Percentiles rank a stretch among this genome's conserved stretches.
These are phyloP conservation scores for Zaprionus taronus DNA, from an alignment of 1,140 invertebrate species.

Conservation along the genomic window DNA sequence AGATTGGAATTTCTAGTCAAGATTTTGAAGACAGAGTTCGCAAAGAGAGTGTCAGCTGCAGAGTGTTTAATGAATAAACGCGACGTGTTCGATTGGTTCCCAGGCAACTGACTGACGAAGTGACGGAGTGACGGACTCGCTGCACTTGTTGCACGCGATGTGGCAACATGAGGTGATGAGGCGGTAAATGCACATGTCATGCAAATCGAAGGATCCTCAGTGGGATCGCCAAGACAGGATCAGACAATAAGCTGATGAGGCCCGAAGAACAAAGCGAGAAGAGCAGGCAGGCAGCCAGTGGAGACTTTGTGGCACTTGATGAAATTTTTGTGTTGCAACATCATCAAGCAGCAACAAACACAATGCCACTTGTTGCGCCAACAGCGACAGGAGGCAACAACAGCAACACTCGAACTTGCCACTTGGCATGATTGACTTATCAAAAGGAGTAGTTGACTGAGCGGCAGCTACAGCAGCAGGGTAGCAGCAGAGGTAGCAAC, in stretches of 20 bases:
- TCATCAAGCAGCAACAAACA: conserved; percentile 8
- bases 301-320: conserved; percentile 32
- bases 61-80: conserved; percentile 15
- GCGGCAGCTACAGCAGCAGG: conserved; percentile 26
- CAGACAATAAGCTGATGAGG: conserved; percentile 51
- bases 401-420: conserved; percentile 75
- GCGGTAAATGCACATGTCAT: conserved; percentile 50
- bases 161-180: neutral
- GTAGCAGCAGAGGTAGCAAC: conserved; percentile 11
- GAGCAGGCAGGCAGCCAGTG: conserved; percentile 19
- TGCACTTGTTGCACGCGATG: conserved; percentile 23
- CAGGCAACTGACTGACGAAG: conserved; percentile 9
- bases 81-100: conserved; percentile 16
- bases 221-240: conserved; percentile 54
- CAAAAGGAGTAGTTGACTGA: conserved; percentile 67
- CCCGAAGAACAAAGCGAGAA: conserved; percentile 50
- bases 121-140: conserved; percentile 12
- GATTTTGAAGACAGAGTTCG: conserved; percentile 1
- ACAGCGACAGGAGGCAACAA: conserved; percentile 46
- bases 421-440: conserved; percentile 82
- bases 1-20: conserved; percentile 1
- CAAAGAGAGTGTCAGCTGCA: conserved; percentile 15
- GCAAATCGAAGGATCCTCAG: conserved; percentile 64
- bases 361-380: conserved; percentile 59
- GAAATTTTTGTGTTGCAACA: conserved; percentile 6